Base-by-base conservation (phyloP, 2,113 vertebrate genomes). In the Speoplatyrhinus poulsoni region DNA sequence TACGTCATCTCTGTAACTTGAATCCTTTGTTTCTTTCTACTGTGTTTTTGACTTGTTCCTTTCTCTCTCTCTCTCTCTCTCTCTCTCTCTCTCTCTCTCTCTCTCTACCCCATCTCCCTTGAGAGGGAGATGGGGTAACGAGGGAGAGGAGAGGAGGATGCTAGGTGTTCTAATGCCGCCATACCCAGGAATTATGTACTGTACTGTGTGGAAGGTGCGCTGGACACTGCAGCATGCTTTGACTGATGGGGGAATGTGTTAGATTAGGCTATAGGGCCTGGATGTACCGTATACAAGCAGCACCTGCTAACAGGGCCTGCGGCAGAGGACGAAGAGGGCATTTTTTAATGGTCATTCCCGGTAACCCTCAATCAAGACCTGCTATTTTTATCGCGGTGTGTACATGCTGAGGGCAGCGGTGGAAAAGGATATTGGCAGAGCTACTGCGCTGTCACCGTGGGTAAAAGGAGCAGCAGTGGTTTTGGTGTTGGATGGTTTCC, bases 241-340 rank as follows among this genome's bases (percentile, higher is more conserved):
- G 88, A 92, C 84, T 88, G 89, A 93, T 92, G 89, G 85, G 75
- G 89, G 86, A 82, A 86, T 89, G 83, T 77, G 77, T 86, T 73
- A 70, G 70, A 82, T 80, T 82, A 15, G 52, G 69, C 73, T 77
- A 19, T 13, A 73, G 67, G 65, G 72, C 73, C 69, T 73, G 56
- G 62, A 68, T 71, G 69, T 26, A 26, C 26, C 26, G 26, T 77
- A 76, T 77, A 71, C 65, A 4, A 63, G 52, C 33, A 3, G 16
- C 10, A 4, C 12, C 36, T 12, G 46, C 53, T 73, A 54, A 82
- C 76, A 76, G 47, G 60, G 49, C 79, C 79, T 12, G 50, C 55
- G 46, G 73, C 69, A 66, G 46, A 32, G 33, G 54, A 46, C 62
- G 55, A 70, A 26, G 60, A 63, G 8, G 16, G 7, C 3, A 16